phyloP scores from a whole-genome alignment of 2,888 invertebrate genomes.

The Phania funesta region DNA sequence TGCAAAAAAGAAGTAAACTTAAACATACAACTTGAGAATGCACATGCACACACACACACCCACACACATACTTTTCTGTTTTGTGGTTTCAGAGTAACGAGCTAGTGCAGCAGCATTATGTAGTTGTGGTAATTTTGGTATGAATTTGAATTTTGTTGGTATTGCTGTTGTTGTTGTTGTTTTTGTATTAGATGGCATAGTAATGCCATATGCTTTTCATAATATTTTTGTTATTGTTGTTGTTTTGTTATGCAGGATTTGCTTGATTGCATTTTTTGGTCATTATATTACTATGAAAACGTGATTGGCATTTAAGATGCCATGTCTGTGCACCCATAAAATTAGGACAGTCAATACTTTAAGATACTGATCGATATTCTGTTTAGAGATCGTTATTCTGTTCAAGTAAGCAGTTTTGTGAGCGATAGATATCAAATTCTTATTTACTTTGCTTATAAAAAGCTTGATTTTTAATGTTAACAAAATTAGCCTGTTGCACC shows the following conservation, averaged over 20 bases:
- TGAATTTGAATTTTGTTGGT: constrained; percentile 57
- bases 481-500: too few species aligned
- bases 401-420: too few species aligned
- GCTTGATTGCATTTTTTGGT: constrained; percentile 68
- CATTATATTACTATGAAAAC: constrained; percentile 64
- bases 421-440: too few species aligned
- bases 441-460: too few species aligned
- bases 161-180: constrained; percentile 32
- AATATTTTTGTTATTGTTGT: constrained; percentile 19
- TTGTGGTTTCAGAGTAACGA: constrained; percentile 39
- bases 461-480: too few species aligned
- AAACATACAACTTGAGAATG: constrained; percentile 11
- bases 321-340: not conserved
- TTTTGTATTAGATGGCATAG: not conserved
- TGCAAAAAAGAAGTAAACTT: constrained; percentile 36
- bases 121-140: constrained; percentile 57
- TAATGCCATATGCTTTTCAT: constrained; percentile 18
- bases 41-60: constrained; percentile 5
- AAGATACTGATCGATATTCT: too few species aligned
- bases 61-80: not conserved
- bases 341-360: not conserved
- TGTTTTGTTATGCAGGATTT: constrained; percentile 46
- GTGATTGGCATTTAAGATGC: constrained; percentile 65
- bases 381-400: too few species aligned
- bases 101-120: constrained; percentile 44